Percentiles rank a stretch among this genome's conserved stretches.
These are phyloP conservation scores for Cottoperca gobio DNA, from an alignment of 2,797 vertebrate species.

Conservation along the genomic window DNA sequence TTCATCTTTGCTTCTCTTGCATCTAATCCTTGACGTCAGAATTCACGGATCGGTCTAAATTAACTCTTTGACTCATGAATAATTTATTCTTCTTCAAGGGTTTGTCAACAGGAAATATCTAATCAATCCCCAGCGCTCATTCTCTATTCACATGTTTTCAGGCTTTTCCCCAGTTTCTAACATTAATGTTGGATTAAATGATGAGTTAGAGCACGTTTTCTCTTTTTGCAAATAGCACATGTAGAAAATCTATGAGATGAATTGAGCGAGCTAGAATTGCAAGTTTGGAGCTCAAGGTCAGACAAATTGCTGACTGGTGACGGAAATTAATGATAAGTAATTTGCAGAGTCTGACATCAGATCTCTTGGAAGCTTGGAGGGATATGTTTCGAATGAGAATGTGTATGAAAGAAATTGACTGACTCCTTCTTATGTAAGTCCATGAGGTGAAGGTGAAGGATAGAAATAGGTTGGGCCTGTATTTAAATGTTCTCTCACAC, in stretches of 20 bases:
- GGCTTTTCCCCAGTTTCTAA: conserved; percentile 21
- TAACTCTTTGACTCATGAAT: conserved; percentile 65
- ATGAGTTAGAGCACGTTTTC: conserved; percentile 19
- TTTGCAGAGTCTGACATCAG: conserved; percentile 72
- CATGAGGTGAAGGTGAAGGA: conserved; percentile 45
- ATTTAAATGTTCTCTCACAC: conserved; percentile 36
- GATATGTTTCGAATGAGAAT: conserved; percentile 52
- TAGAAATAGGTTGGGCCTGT: conserved; percentile 28
- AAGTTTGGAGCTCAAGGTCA: conserved; percentile 72
- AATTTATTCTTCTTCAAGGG: conserved; percentile 54
- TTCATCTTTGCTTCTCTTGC: conserved; percentile 54
- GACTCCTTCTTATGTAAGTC: conserved; percentile 31
- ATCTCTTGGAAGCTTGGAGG: conserved; percentile 47
- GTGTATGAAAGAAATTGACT: conserved; percentile 22
- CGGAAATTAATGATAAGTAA: conserved; percentile 75
- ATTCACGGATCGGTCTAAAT: conserved; percentile 67
- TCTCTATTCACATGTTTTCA: conserved; percentile 39
- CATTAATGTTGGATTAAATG: conserved; percentile 29
- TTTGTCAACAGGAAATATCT: conserved; percentile 61
- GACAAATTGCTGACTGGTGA: conserved; percentile 72
- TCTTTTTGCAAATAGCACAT: conserved; percentile 41
- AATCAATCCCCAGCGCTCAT: conserved; percentile 41
- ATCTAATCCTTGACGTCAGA: conserved; percentile 68
- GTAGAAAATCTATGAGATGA: conserved; percentile 46
- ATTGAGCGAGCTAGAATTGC: conserved; percentile 40